Percentiles rank a stretch among this genome's conserved stretches.
Evolutionary conservation across 2,113 vertebrate species (phyloP).

Genomic region (Rissa tridactyla): DNA sequence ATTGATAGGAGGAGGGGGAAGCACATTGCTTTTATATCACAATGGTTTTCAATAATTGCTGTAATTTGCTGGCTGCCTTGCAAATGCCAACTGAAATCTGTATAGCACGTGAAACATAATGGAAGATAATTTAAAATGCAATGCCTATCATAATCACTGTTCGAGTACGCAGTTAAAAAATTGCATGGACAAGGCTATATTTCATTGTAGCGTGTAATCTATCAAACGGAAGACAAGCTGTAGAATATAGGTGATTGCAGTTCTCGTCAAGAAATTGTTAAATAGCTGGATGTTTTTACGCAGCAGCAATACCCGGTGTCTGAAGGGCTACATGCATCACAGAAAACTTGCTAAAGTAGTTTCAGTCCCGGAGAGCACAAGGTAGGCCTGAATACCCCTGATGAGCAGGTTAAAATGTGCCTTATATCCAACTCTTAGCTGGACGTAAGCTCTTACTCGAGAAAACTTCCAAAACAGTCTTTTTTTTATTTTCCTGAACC

Average conservation of each 20-base stretch:
- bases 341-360: neutral
- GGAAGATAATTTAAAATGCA: constrained; percentile 45
- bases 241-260: neutral
- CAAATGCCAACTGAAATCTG: constrained; percentile 24
- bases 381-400: neutral
- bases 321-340: neutral
- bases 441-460: neutral
- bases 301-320: neutral
- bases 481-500: neutral
- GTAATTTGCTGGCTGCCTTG: constrained; percentile 61
- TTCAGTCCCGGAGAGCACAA: neutral
- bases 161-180: neutral
- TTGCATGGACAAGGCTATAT: neutral
- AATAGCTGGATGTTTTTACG: neutral
- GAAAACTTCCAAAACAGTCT: neutral
- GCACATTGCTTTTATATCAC: constrained; percentile 45
- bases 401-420: neutral
- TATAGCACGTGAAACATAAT: constrained; percentile 32
- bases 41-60: constrained; percentile 69
- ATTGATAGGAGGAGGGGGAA: constrained; percentile 28
- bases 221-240: constrained; percentile 1
- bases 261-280: neutral
- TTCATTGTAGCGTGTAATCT: constrained; percentile 1
- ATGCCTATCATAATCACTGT: constrained; percentile 30
- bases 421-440: neutral